Conservation (phyloP, 1,140 invertebrate genomes). For the Tetranychus urticae region DNA sequence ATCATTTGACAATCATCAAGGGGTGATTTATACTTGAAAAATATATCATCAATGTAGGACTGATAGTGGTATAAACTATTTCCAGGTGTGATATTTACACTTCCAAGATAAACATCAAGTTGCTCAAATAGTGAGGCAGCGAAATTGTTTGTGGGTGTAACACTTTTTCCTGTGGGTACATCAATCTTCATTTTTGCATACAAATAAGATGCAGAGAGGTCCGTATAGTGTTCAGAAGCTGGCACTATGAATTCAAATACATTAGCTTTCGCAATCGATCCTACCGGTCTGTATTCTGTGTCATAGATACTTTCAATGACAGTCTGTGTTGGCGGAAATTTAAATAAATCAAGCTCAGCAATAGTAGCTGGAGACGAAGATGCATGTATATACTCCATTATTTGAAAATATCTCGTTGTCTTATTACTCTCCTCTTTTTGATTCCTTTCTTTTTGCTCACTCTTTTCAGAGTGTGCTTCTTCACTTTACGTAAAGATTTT, state of each 20-base stretch:
- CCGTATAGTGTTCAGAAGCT: not conserved
- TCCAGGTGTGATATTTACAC: not conserved
- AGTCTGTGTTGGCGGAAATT: not conserved
- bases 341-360: not conserved
- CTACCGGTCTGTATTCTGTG: not conserved
- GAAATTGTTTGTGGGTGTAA: not conserved
- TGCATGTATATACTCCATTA: not conserved
- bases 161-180: not conserved
- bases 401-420: not conserved
- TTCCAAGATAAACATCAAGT: not conserved
- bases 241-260: not conserved
- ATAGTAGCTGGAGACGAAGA: not conserved
- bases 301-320: not conserved
- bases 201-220: not conserved
- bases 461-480: not conserved
- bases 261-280: not conserved
- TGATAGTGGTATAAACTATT: not conserved
- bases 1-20: not conserved
- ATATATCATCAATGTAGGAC: not conserved
- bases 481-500: not conserved
- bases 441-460: too few species aligned
- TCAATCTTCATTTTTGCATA: not conserved
- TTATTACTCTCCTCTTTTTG: too few species aligned
- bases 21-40: not conserved
- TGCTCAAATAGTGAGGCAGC: not conserved